Percentiles rank a stretch among this genome's conserved stretches.
phyloP scores from a whole-genome alignment of 2,113 vertebrate species.

The Gymnobelideus leadbeateri region DNA sequence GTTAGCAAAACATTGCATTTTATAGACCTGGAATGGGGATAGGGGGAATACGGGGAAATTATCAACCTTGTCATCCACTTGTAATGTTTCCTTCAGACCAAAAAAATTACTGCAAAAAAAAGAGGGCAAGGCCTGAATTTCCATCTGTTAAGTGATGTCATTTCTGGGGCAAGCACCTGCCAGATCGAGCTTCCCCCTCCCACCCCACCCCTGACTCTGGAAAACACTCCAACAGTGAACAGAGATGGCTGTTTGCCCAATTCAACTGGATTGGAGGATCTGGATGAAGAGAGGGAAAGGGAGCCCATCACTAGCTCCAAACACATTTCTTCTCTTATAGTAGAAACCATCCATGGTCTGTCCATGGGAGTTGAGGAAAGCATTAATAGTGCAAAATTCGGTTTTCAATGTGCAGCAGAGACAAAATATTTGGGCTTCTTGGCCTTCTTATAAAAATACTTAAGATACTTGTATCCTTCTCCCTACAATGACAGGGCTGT shows the following conservation, averaged over 20 bases:
- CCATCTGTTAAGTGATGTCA: conserved; percentile 59
- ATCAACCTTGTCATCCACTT: not conserved
- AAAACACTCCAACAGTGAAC: not conserved
- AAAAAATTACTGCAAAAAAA: not conserved
- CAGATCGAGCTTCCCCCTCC: conserved; percentile 19
- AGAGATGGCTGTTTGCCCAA: not conserved
- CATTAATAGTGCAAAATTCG: conserved; percentile 14
- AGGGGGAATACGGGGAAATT: not conserved
- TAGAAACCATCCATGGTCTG: conserved; percentile 27
- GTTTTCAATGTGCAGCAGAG: conserved; percentile 9
- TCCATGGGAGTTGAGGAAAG: conserved; percentile 30
- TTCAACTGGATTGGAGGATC: not conserved
- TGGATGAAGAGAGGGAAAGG: not conserved
- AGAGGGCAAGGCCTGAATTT: conserved; percentile 52
- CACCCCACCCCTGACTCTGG: not conserved
- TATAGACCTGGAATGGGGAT: not conserved
- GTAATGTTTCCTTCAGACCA: conserved; percentile 15
- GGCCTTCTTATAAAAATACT: not conserved
- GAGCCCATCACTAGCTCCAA: conserved; percentile 23
- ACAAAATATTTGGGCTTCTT: not conserved
- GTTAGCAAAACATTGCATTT: not conserved
- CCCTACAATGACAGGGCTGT: conserved; percentile 20
- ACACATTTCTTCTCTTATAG: conserved; percentile 29
- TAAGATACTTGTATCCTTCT: conserved; percentile 23
- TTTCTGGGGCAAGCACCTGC: conserved; percentile 53